These are phyloP conservation scores for Gobius niger DNA, from an alignment of 2,113 vertebrate species.

Conservation along the genomic window DNA sequence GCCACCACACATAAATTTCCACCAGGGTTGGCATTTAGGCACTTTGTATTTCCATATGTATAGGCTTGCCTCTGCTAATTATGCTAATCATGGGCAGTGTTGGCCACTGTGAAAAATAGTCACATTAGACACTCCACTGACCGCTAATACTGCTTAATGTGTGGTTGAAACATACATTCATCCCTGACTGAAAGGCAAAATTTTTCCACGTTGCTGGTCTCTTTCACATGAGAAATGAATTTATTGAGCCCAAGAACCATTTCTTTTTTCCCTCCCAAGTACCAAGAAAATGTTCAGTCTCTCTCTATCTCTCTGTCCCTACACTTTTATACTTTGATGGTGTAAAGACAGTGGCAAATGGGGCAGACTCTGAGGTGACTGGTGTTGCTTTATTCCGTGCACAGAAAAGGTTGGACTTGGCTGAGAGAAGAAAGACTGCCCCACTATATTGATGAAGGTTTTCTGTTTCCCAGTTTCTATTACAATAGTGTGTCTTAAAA, in stretches of 20 bases:
- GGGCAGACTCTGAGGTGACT: conserved; percentile 72
- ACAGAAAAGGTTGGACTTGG: conserved; percentile 61
- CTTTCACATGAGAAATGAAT: conserved; percentile 95
- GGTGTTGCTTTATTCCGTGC: conserved; percentile 70
- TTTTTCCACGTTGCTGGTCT: conserved; percentile 96
- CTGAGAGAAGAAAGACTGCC: conserved; percentile 57
- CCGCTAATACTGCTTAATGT: conserved; percentile 96
- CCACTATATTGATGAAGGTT: conserved; percentile 54
- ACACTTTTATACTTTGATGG: conserved; percentile 59
- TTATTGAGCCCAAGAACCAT: conserved; percentile 87
- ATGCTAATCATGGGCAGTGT: conserved; percentile 95
- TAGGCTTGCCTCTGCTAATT: conserved; percentile 94
- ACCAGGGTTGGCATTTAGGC: conserved; percentile 91
- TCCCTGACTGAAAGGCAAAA: conserved; percentile 90
- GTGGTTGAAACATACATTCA: conserved; percentile 97
- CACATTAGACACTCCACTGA: conserved; percentile 96
- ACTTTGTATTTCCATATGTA: conserved; percentile 95
- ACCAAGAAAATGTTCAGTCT: conserved; percentile 73
- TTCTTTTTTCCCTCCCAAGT: conserved; percentile 77
- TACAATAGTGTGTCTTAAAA: conserved; percentile 28
- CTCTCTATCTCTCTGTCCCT: conserved; percentile 51
- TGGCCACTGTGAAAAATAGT: conserved; percentile 95
- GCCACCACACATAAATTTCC: conserved; percentile 91
- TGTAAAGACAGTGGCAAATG: conserved; percentile 66
- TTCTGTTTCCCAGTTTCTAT: conserved; percentile 52